A percentile compares a stretch with the other conserved stretches of the same genome.
Evolutionary conservation across 2,113 vertebrate species (phyloP).

Genomic region (Hystrix cristata): DNA sequence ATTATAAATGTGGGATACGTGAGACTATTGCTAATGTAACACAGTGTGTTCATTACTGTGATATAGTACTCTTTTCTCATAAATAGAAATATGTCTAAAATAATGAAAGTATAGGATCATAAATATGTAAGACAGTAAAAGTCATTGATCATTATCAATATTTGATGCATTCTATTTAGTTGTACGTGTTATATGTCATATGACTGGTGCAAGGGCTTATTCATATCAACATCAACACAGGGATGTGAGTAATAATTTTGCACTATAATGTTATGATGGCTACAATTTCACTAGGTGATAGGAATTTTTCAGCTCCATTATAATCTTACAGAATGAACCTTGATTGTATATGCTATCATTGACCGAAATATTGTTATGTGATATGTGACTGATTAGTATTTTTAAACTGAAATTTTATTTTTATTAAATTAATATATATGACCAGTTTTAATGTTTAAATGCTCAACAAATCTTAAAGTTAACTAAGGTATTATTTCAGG

Average conservation of each 20-base stretch:
- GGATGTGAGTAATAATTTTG: background rate
- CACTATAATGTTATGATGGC: background rate
- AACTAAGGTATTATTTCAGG: background rate
- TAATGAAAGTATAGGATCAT: background rate
- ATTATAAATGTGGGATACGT: background rate
- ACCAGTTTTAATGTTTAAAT: constrained; percentile 17
- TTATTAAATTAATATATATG: background rate
- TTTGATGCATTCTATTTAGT: background rate
- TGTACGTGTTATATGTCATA: background rate
- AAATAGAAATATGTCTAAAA: background rate
- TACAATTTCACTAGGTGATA: background rate
- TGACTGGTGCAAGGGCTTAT: background rate
- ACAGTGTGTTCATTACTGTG: background rate
- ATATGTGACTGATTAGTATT: background rate
- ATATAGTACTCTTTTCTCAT: background rate
- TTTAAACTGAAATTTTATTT: constrained; percentile 28
- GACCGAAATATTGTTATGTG: background rate
- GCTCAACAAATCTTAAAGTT: background rate
- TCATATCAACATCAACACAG: background rate
- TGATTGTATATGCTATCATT: background rate
- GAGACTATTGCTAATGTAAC: background rate
- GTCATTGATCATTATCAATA: background rate
- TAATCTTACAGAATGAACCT: background rate
- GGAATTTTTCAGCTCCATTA: background rate
- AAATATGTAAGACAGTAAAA: background rate